These are phyloP conservation scores for Pantala flavescens DNA, from an alignment of 1,140 invertebrate genomes.

Conservation along the genomic window DNA sequence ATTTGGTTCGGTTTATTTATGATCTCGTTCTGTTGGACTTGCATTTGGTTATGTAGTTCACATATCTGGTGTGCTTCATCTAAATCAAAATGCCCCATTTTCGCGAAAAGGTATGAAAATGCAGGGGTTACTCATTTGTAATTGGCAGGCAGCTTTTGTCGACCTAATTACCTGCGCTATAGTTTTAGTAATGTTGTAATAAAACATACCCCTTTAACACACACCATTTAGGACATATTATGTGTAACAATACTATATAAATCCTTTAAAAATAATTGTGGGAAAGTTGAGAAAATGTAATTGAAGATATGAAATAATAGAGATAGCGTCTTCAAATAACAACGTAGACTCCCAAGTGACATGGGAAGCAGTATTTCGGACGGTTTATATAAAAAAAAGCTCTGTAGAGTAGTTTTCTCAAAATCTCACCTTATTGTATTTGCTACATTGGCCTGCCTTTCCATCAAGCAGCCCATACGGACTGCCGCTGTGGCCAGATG, in stretches of 20 bases:
- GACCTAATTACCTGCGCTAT: background rate
- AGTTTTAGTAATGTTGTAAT: constrained; percentile 10
- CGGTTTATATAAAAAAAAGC: background rate
- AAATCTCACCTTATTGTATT: constrained; percentile 23
- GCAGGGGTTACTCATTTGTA: background rate
- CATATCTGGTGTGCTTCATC: constrained; percentile 21
- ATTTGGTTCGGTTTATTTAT: constrained; percentile 22
- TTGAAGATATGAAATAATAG: constrained; percentile 13
- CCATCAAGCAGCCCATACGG: constrained; percentile 25
- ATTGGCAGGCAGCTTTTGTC: constrained; percentile 9
- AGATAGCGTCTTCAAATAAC: background rate
- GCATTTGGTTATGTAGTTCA: constrained; percentile 22
- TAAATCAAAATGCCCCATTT: constrained; percentile 21
- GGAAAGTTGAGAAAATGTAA: constrained; percentile 14
- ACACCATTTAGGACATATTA: constrained; percentile 12
- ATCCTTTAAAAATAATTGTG: background rate
- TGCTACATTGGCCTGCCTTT: constrained; percentile 25
- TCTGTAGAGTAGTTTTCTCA: constrained; percentile 13
- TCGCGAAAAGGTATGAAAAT: constrained; percentile 23
- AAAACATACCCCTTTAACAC: constrained; percentile 12
- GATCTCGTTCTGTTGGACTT: constrained; percentile 22
- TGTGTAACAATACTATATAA: background rate
- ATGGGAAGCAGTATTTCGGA: constrained; percentile 4
- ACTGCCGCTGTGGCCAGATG: constrained; percentile 25
- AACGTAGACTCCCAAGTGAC: constrained; percentile 2